Base-by-base conservation (phyloP, 2,888 invertebrate species). In the Mycalesis mineus region DNA sequence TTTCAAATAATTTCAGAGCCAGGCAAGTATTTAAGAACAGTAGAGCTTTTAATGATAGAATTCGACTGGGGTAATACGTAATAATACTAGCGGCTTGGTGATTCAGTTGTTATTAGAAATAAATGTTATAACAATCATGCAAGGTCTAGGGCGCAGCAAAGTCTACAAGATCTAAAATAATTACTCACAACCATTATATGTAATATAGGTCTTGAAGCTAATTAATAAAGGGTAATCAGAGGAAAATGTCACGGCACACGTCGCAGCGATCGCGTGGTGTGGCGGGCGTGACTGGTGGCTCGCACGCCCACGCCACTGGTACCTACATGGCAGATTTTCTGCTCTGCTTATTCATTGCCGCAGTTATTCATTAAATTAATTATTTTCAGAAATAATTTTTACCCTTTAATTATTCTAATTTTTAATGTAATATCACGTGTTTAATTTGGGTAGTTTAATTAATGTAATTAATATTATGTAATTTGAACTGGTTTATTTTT, bases 161-260 rank as follows among this genome's bases (percentile, higher is more conserved):
- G 45, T 45, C 47, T 15, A 33, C 14, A 3, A 47, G 31, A 47
- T 15, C 9, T 33, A 15, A 45, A 15, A 31, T 33, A 33, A 47
- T 33, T 47, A 8, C 13, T 14, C 9, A n/a, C 28, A 29, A 15
- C 15, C 2, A 14, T 33, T 33, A 17, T 47, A 33, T 15, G n/a
- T n/a, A 14, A 47, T 14, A 33, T 51, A 51, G 51, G 51, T 51
- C 8, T 44, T 22, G 22, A 31, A 33, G 17, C 29, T 50, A 49
- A 49, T 49, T 33, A 37, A 42, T 33, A 31, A 37, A 42, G 28
- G 9, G 42, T 29, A 41, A 39, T 47, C 8, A 39, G 15, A 36
- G 41, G 9, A 53, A 56, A 50, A 39, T 40, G 39, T 51, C 41
- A 48, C 47, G 55, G n/a, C 47, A 41, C 36, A 47, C 45, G 47